Percentiles rank a stretch among this genome's conserved stretches.
Evolutionary conservation across 2,888 invertebrate genomes (phyloP).

Genomic region (Bimastos eiseni): DNA sequence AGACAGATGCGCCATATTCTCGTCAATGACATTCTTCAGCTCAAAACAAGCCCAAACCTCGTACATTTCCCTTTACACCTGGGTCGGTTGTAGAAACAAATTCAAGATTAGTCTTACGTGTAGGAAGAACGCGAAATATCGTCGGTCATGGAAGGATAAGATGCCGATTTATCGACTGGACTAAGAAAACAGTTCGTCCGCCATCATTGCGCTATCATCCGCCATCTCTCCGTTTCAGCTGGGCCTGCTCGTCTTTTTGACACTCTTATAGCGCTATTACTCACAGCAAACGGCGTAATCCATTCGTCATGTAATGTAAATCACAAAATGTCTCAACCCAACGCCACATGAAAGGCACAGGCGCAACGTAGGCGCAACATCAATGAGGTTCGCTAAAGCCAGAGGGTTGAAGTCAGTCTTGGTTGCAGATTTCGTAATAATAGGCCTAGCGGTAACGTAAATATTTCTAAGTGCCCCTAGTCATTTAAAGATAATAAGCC

Average conservation of each 20-base stretch:
- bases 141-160: neutral
- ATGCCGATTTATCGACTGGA: neutral
- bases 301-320: neutral
- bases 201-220: conserved; percentile 5
- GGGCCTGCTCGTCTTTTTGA: neutral
- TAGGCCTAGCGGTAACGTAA: neutral
- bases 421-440: neutral
- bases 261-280: neutral
- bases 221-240: conserved; percentile 1
- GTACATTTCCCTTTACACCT: neutral
- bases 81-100: neutral
- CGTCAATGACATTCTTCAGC: conserved; percentile 13
- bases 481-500: neutral
- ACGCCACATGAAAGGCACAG: neutral
- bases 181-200: neutral
- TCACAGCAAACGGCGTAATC: neutral
- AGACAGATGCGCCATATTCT: conserved; percentile 6
- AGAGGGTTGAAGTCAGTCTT: neutral
- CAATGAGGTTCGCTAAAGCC: neutral
- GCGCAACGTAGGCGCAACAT: neutral
- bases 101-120: neutral
- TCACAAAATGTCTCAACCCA: neutral
- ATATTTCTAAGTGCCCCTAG: neutral
- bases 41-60: neutral
- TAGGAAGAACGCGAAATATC: neutral